A percentile compares a stretch with the other conserved stretches of the same genome.
phyloP scores from a whole-genome alignment of 1,140 invertebrate species.

The Helicoverpa armigera region DNA sequence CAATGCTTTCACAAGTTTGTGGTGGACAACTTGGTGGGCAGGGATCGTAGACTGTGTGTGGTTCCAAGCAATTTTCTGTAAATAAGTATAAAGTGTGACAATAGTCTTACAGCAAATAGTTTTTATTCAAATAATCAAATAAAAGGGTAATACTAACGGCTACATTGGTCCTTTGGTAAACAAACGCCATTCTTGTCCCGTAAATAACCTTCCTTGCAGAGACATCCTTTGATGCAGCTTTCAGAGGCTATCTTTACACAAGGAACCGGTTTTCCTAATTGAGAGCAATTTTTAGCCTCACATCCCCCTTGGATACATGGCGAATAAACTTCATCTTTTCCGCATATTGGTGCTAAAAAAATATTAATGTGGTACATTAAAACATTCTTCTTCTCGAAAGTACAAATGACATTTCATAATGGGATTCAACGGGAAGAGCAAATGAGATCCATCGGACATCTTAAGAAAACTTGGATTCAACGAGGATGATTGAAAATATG shows the following conservation, averaged over 20 bases:
- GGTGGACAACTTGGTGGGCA: conserved; percentile 55
- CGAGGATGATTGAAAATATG: too few species aligned
- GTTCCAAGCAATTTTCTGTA: conserved; percentile 29
- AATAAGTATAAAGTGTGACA: background rate
- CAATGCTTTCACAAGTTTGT: conserved; percentile 63
- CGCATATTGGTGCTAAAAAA: conserved; percentile 52
- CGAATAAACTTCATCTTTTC: conserved; percentile 52
- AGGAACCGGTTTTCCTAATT: conserved; percentile 50
- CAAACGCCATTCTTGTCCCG: conserved; percentile 54
- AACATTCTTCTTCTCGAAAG: too few species aligned
- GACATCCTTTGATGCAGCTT: conserved; percentile 52
- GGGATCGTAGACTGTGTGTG: conserved; percentile 55
- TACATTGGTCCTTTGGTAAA: conserved; percentile 53
- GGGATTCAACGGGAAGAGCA: too few species aligned
- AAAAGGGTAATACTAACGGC: background rate
- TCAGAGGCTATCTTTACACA: conserved; percentile 31
- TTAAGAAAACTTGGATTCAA: too few species aligned
- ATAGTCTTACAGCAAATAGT: background rate
- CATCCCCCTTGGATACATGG: conserved; percentile 49
- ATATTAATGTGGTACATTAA: background rate
- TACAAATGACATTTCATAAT: too few species aligned
- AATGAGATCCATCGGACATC: too few species aligned
- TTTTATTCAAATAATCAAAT: background rate
- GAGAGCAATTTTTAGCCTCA: conserved; percentile 51
- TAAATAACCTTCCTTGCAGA: conserved; percentile 53